Conservation (phyloP, 2,888 invertebrate genomes). For the Parthenolecanium corni region DNA sequence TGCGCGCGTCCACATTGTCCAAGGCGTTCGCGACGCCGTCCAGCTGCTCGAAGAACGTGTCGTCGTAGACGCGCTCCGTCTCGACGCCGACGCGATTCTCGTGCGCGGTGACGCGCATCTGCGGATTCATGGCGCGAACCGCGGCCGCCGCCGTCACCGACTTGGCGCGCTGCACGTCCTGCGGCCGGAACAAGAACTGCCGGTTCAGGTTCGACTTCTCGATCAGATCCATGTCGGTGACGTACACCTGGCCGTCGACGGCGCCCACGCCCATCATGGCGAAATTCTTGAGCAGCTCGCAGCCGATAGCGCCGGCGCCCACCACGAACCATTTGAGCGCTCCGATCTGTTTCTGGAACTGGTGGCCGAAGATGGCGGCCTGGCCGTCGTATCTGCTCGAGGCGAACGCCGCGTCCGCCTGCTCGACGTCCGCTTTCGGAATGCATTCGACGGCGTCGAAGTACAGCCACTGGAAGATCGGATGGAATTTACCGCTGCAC, state of each 20-base stretch:
- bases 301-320: slow-evolving; percentile 87
- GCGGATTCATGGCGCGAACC: slow-evolving; percentile 71
- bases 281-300: slow-evolving; percentile 95
- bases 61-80: slow-evolving; percentile 87
- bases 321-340: slow-evolving; percentile 67
- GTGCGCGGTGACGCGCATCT: slow-evolving; percentile 63
- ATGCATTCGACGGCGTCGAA: slow-evolving; percentile 93
- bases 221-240: slow-evolving; percentile 99
- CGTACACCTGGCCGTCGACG: slow-evolving; percentile 60
- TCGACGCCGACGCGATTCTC: slow-evolving; percentile 88
- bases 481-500: slow-evolving; percentile 89
- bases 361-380: slow-evolving; percentile 80
- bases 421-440: slow-evolving; percentile 57
- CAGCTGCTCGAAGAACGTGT: slow-evolving; percentile 81
- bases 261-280: slow-evolving; percentile 94
- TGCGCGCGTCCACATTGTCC: slow-evolving; percentile 94
- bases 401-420: slow-evolving; percentile 57
- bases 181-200: slow-evolving; percentile 92
- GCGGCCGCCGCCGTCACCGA: slow-evolving; percentile 80
- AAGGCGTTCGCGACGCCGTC: slow-evolving; percentile 95
- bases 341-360: slow-evolving; percentile 75
- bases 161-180: slow-evolving; percentile 87
- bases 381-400: slow-evolving; percentile 78
- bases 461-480: slow-evolving; percentile 87
- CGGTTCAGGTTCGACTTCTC: slow-evolving; percentile 97